Percentiles rank a stretch among this genome's conserved stretches.
These are phyloP conservation scores for Pseudomyrmex pallidus DNA, from an alignment of 1,140 invertebrate genomes.

Conservation along the genomic window DNA sequence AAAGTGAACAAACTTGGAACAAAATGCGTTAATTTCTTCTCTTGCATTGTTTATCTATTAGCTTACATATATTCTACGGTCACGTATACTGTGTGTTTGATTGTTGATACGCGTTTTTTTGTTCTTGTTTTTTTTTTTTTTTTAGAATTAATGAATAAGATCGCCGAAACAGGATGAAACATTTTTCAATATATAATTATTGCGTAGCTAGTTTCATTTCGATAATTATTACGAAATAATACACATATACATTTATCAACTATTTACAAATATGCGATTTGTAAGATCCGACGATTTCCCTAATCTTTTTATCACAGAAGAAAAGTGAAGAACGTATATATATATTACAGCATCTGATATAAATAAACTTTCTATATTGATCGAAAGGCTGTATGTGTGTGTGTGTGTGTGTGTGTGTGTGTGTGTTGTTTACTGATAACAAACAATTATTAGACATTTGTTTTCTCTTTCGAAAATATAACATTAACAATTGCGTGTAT, in stretches of 20 bases:
- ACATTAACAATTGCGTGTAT: neutral
- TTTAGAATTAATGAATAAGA: slow-evolving; percentile 62
- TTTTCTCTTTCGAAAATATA: neutral
- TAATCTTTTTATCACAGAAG: slow-evolving; percentile 63
- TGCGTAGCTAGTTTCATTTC: slow-evolving; percentile 36
- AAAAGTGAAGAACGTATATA: slow-evolving; percentile 43
- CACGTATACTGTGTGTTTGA: slow-evolving; percentile 70
- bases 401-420: too few relatives aligned
- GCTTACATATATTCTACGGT: slow-evolving; percentile 22
- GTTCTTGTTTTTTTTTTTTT: too few relatives aligned
- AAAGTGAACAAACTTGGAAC: neutral
- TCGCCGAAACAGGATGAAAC: slow-evolving; percentile 23
- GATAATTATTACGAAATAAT: slow-evolving; percentile 27
- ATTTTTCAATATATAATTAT: slow-evolving; percentile 54
- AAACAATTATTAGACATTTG: neutral
- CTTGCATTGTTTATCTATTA: slow-evolving; percentile 15
- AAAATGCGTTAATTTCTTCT: slow-evolving; percentile 1
- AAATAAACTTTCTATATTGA: slow-evolving; percentile 24
- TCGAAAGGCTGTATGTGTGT: neutral
- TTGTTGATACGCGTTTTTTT: slow-evolving; percentile 77
- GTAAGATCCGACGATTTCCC: slow-evolving; percentile 20
- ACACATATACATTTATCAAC: slow-evolving; percentile 64
- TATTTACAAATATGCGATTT: slow-evolving; percentile 63
- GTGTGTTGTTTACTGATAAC: neutral
- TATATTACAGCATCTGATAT: neutral